Conservation (phyloP, 2,888 invertebrate species). For the Neelides folsomi region DNA sequence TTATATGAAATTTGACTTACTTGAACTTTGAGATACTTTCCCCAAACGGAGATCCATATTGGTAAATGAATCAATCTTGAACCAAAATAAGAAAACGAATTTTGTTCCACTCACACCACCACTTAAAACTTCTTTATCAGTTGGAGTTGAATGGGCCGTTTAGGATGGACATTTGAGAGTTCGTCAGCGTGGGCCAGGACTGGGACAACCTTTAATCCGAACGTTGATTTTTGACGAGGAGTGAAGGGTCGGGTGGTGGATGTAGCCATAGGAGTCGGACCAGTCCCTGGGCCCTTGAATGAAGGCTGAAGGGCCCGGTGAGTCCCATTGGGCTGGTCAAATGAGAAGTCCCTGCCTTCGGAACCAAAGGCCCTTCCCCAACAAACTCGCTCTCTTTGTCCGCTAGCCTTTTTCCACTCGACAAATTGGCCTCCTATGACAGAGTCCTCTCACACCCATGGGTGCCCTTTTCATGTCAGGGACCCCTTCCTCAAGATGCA, state of each 20-base stretch:
- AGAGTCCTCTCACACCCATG: background rate
- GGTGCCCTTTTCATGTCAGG: conserved; percentile 1
- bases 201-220: conserved; percentile 22
- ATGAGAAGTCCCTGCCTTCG: no score
- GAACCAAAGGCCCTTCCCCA: background rate
- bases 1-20: conserved; percentile 15
- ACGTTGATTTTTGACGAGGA: conserved; percentile 29
- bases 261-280: background rate
- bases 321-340: no score
- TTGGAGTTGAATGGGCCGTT: no score
- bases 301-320: no score
- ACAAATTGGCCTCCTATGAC: conserved; percentile 5
- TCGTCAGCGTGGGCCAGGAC: conserved; percentile 8
- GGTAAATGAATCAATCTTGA: conserved; percentile 4
- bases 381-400: background rate
- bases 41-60: conserved; percentile 30
- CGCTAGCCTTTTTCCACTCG: background rate
- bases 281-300: no score
- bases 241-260: background rate
- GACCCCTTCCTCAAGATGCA: no score
- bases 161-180: no score
- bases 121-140: background rate
- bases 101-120: background rate
- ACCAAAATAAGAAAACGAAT: background rate
- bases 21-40: conserved; percentile 29